A percentile compares a stretch with the other conserved stretches of the same genome.
Conservation (phyloP, 2,797 vertebrate species). For the Kryptolebias ocellatus region DNA sequence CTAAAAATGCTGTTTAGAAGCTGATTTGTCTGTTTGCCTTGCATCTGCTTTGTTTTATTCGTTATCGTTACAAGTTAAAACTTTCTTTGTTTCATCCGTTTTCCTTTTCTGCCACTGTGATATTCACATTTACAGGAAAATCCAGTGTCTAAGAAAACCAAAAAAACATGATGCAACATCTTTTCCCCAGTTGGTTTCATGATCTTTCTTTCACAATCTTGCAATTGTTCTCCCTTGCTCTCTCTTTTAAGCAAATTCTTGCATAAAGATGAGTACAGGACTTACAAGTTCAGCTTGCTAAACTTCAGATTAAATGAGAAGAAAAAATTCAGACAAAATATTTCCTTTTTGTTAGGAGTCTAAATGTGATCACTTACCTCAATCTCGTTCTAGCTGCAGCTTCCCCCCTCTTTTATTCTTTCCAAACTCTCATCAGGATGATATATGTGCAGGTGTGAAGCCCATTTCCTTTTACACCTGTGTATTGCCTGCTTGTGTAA, state of each 20-base stretch:
- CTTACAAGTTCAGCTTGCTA: constrained; percentile 47
- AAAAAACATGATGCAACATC: not conserved
- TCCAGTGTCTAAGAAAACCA: constrained; percentile 1
- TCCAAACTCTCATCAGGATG: constrained; percentile 60
- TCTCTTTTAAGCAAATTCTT: not conserved
- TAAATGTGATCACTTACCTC: constrained; percentile 47
- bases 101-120: not conserved
- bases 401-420: not conserved
- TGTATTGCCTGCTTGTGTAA: constrained; percentile 63
- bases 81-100: not conserved
- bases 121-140: constrained; percentile 7
- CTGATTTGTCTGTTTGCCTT: constrained; percentile 1
- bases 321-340: constrained; percentile 9
- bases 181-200: not conserved
- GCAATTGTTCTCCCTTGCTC: not conserved
- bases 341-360: constrained; percentile 18
- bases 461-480: constrained; percentile 67
- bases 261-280: constrained; percentile 38
- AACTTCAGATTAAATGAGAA: constrained; percentile 29
- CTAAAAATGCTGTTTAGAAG: not conserved
- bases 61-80: not conserved
- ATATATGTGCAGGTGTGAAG: constrained; percentile 53
- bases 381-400: constrained; percentile 28
- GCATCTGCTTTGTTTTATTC: not conserved
- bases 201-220: not conserved